Conservation (phyloP, 1,140 invertebrate species). For the Wasmannia auropunctata region DNA sequence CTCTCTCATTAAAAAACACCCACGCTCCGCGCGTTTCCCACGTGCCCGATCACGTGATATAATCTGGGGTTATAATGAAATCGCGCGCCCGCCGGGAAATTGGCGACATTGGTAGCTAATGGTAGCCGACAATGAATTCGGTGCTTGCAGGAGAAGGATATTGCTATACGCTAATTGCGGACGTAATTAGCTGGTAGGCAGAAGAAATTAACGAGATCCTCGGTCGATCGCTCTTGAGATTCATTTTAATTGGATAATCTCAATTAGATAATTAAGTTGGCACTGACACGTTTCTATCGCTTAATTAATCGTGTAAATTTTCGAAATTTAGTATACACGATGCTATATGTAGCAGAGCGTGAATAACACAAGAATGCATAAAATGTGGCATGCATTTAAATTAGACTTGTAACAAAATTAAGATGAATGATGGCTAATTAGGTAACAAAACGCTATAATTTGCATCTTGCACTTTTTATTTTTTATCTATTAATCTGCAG, state of each 20-base stretch:
- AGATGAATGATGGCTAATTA: background rate
- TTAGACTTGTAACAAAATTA: background rate
- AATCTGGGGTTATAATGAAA: constrained; percentile 34
- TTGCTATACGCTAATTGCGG: constrained; percentile 4
- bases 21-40: constrained; percentile 34
- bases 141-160: background rate
- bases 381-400: background rate
- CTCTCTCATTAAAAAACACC: constrained; percentile 43
- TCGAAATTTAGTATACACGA: background rate
- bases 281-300: constrained; percentile 30
- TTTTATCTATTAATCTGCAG: background rate
- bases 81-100: constrained; percentile 4
- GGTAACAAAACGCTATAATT: background rate
- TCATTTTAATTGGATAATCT: background rate
- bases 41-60: constrained; percentile 51
- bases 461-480: background rate
- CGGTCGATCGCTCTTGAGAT: background rate
- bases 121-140: constrained; percentile 21
- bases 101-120: constrained; percentile 35
- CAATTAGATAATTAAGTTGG: constrained; percentile 4
- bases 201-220: background rate
- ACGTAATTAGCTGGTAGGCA: background rate
- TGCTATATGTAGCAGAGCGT: background rate
- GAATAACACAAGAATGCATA: background rate
- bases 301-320: constrained; percentile 22